phyloP scores from a whole-genome alignment of 2,113 vertebrate genomes.

The Limanda limanda region DNA sequence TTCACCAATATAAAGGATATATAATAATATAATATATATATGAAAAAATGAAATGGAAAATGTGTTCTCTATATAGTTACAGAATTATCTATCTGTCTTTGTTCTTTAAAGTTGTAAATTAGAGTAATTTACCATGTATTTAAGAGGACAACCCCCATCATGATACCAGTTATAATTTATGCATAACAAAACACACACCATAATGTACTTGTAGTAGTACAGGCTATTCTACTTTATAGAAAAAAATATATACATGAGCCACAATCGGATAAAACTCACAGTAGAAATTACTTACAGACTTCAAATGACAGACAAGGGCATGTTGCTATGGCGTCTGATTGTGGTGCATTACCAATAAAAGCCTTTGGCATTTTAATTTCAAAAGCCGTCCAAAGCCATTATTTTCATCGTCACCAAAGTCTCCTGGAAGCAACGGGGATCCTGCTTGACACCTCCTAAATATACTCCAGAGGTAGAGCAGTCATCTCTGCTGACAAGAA shows the following conservation, averaged over 20 bases:
- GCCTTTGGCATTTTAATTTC: conserved; percentile 74
- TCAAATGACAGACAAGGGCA: conserved; percentile 46
- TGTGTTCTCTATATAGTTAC: neutral
- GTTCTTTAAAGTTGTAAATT: neutral
- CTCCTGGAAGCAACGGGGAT: conserved; percentile 57
- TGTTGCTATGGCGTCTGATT: conserved; percentile 46
- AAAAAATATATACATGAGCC: neutral
- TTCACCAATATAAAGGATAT: too few species aligned
- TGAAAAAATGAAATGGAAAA: neutral
- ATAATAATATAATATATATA: neutral
- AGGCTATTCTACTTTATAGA: neutral
- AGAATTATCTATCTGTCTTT: neutral
- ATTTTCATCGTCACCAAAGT: conserved; percentile 74
- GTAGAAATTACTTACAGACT: conserved; percentile 14
- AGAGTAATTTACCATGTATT: too few species aligned
- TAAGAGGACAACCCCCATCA: too few species aligned
- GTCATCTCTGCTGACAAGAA: conserved; percentile 64
- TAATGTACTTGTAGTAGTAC: neutral
- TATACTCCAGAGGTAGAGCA: conserved; percentile 65
- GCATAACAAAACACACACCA: too few species aligned
- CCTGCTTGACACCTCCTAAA: conserved; percentile 63
- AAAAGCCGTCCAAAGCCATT: conserved; percentile 68
- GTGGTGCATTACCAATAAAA: conserved; percentile 58
- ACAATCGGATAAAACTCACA: neutral
- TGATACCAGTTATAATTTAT: too few species aligned